A percentile compares a stretch with the other conserved stretches of the same genome.
Evolutionary conservation across 23 tunicate species (phyloP).

Genomic region (Corella eumyota): DNA sequence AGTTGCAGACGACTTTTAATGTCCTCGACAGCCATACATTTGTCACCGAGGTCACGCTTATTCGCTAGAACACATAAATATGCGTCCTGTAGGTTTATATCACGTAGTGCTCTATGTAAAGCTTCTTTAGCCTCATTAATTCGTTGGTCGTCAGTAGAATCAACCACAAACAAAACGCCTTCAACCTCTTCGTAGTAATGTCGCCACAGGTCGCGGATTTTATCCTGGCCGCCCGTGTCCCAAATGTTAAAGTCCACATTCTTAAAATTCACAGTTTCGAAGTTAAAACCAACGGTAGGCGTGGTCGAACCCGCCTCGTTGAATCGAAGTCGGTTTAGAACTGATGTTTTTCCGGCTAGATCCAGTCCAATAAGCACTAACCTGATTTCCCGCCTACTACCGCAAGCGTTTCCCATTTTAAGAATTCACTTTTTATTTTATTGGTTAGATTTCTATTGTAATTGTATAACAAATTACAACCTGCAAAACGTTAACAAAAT

Average conservation of each 20-base stretch:
- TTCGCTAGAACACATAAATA: conserved; percentile 68
- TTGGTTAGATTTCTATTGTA: no score
- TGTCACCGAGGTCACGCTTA: conserved; percentile 51
- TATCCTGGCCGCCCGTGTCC: conserved; percentile 95
- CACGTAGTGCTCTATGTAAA: conserved; percentile 60
- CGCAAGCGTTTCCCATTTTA: conserved; percentile 57
- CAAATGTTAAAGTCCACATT: conserved; percentile 46
- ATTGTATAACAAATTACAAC: no score
- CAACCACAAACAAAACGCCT: conserved; percentile 63
- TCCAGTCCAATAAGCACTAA: conserved; percentile 72
- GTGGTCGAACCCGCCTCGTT: conserved; percentile 72
- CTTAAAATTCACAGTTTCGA: conserved; percentile 51
- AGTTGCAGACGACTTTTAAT: conserved; percentile 28
- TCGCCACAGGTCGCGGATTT: conserved; percentile 68
- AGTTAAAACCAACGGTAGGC: conserved; percentile 85
- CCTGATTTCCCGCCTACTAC: conserved; percentile 38
- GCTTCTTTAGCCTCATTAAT: conserved; percentile 69
- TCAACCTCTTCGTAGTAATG: conserved; percentile 83
- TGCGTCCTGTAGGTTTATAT: conserved; percentile 57
- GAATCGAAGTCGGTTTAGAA: conserved; percentile 42
- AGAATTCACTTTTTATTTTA: no score
- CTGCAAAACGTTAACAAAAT: no score
- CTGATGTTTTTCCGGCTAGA: conserved; percentile 76
- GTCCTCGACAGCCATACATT: conserved; percentile 39
- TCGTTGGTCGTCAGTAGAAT: conserved; percentile 54